Percentiles rank a stretch among this genome's conserved stretches.
phyloP scores from a whole-genome alignment of 2,888 invertebrate genomes.

The Agrotis puta region DNA sequence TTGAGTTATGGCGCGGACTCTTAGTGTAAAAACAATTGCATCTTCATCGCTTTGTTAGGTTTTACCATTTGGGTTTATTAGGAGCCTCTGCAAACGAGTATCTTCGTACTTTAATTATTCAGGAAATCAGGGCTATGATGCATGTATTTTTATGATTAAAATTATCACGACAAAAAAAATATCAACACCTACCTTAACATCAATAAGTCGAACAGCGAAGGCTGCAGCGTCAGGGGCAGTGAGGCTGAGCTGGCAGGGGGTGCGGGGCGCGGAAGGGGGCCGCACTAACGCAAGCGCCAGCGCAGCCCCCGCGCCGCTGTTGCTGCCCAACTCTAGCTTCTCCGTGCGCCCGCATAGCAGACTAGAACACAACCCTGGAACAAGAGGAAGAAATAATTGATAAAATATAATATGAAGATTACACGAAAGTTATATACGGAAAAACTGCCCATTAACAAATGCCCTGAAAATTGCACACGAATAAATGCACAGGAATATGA shows the following conservation, averaged over 20 bases:
- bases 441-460: neutral
- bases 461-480: neutral
- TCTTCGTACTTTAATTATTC: no score
- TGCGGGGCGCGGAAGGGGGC: conserved; percentile 70
- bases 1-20: no score
- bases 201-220: conserved; percentile 86
- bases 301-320: conserved; percentile 82
- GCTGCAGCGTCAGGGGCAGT: conserved; percentile 86
- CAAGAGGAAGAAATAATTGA: conserved; percentile 35
- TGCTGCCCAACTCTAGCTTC: conserved; percentile 83
- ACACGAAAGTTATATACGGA: neutral
- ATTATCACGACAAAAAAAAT: neutral
- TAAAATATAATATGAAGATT: neutral
- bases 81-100: no score
- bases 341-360: conserved; percentile 87
- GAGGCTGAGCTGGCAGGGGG: conserved; percentile 83
- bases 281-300: conserved; percentile 84
- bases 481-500: neutral
- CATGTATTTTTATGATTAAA: no score
- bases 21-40: no score
- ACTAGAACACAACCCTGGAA: conserved; percentile 83
- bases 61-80: no score
- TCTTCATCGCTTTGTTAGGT: no score
- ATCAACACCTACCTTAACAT: conserved; percentile 82
- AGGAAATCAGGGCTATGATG: no score